Conservation (phyloP, 2,888 invertebrate species). For the Trissonchulus latispiculum region DNA sequence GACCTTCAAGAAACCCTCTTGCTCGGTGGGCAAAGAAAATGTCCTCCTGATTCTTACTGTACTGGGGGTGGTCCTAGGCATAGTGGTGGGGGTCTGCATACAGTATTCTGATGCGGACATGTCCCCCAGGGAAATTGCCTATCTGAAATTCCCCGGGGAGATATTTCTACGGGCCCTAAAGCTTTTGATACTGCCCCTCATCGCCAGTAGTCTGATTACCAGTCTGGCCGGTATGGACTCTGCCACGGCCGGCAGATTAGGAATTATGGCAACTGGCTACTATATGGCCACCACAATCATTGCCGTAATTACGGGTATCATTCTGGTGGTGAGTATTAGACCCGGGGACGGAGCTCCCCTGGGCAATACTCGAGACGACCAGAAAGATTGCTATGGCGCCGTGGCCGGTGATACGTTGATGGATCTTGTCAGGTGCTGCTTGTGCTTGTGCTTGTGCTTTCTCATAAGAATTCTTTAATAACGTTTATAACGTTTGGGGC, state of each 20-base stretch:
- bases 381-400: slow-evolving; percentile 7
- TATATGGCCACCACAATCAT: slow-evolving; percentile 25
- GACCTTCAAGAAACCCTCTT: no score
- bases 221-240: slow-evolving; percentile 23
- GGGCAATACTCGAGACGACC: neutral
- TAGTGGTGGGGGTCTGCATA: slow-evolving; percentile 13
- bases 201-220: slow-evolving; percentile 21
- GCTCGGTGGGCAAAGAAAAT: slow-evolving; percentile 11
- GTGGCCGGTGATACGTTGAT: slow-evolving; percentile 13
- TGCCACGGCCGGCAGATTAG: slow-evolving; percentile 22
- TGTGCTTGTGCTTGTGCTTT: no score
- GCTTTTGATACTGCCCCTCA: slow-evolving; percentile 26
- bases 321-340: slow-evolving; percentile 23
- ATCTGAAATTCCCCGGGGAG: slow-evolving; percentile 19
- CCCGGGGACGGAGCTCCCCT: slow-evolving; percentile 15
- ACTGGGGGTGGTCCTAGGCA: slow-evolving; percentile 12
- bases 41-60: slow-evolving; percentile 12
- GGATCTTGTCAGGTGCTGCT: slow-evolving; percentile 16
- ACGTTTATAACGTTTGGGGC: no score
- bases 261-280: slow-evolving; percentile 21
- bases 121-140: neutral
- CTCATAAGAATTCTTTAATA: no score
- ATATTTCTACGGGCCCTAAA: slow-evolving; percentile 26
- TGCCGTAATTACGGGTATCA: slow-evolving; percentile 23
- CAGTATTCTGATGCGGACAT: neutral